Evolutionary conservation across 1,140 invertebrate genomes (phyloP).

Genomic region (Pollicipes pollicipes): DNA sequence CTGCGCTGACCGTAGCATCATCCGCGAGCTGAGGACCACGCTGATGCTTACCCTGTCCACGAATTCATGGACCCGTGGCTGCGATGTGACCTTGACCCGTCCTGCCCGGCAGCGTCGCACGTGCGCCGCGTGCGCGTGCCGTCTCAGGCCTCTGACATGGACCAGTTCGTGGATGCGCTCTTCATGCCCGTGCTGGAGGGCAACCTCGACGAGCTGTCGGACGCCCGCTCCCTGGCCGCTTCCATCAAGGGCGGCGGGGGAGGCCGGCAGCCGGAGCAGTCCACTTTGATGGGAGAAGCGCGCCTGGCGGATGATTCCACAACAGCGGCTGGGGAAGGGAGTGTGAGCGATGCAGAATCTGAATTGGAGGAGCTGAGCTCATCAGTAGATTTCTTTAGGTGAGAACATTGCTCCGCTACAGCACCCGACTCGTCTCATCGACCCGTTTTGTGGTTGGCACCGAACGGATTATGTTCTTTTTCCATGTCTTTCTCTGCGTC

Average conservation of each 20-base stretch:
- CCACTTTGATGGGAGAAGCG: not conserved
- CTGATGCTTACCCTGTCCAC: conserved; percentile 3
- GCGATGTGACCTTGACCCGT: too few relatives aligned
- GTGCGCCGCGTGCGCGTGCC: conserved; percentile 72
- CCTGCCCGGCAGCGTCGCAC: conserved; percentile 46
- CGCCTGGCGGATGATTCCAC: not conserved
- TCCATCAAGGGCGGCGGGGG: conserved; percentile 57
- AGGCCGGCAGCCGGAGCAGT: not conserved
- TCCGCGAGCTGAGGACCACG: not conserved
- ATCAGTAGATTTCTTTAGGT: not conserved
- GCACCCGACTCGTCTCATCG: too few relatives aligned
- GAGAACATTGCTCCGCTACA: too few relatives aligned
- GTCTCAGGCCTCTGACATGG: conserved; percentile 82
- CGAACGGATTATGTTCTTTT: too few relatives aligned
- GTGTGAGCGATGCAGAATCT: not conserved
- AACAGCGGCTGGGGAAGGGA: not conserved
- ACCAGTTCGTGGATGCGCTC: conserved; percentile 86
- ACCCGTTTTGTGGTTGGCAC: too few relatives aligned
- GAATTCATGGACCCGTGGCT: too few relatives aligned
- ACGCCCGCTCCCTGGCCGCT: conserved; percentile 76
- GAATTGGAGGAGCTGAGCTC: not conserved
- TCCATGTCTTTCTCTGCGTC: too few relatives aligned
- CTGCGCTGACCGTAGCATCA: not conserved
- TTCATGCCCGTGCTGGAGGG: conserved; percentile 87
- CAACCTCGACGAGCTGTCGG: conserved; percentile 75